Evolutionary conservation across 2,113 vertebrate genomes (phyloP).

Genomic region (Lagopus muta): DNA sequence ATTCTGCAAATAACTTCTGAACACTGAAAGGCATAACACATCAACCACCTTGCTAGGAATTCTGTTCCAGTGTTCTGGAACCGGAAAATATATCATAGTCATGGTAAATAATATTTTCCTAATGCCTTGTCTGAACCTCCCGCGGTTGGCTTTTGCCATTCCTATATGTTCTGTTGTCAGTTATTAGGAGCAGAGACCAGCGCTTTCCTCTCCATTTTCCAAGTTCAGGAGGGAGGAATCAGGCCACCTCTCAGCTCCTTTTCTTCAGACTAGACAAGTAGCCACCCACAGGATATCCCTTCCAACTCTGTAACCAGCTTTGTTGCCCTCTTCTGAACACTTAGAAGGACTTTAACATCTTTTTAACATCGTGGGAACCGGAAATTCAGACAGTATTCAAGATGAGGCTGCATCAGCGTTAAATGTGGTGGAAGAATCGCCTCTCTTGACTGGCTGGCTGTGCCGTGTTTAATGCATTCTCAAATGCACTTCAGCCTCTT

Average conservation of each 20-base stretch:
- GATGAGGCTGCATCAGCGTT: neutral
- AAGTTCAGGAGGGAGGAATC: neutral
- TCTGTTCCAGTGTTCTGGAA: neutral
- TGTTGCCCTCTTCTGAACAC: neutral
- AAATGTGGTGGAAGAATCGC: neutral
- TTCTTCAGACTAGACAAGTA: neutral
- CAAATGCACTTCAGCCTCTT: neutral
- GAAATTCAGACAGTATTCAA: neutral
- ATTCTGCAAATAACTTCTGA: neutral
- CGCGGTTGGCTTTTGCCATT: neutral
- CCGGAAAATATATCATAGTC: too few species aligned
- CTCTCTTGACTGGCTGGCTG: neutral
- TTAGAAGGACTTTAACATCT: neutral
- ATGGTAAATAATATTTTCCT: neutral
- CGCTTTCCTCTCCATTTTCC: neutral
- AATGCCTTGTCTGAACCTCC: neutral
- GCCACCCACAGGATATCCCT: neutral
- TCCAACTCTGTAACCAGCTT: neutral
- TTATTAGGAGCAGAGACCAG: neutral
- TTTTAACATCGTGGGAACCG: neutral
- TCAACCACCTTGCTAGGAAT: neutral
- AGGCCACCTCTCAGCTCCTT: neutral
- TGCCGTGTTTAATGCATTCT: neutral
- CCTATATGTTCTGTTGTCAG: neutral
- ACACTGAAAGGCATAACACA: neutral